A percentile compares a stretch with the other conserved stretches of the same genome.
Conservation (phyloP, 1,140 invertebrate species). For the Leptinotarsa undecemlineata region DNA sequence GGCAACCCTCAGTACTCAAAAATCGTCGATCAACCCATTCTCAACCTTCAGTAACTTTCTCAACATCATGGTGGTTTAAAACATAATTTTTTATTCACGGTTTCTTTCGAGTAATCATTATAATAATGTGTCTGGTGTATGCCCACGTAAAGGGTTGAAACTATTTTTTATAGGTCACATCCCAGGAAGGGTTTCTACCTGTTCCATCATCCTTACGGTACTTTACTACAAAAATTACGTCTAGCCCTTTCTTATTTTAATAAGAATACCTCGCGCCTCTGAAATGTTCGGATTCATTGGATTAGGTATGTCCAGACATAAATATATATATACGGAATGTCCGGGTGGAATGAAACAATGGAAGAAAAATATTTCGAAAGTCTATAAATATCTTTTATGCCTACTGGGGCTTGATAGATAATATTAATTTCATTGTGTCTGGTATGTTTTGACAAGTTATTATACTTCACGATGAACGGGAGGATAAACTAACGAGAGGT, state of each 20-base stretch:
- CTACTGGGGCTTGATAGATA: no score
- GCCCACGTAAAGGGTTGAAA: conserved; percentile 13
- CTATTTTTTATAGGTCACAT: conserved; percentile 22
- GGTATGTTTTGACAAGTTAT: no score
- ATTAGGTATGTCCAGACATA: no score
- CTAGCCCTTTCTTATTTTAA: background rate
- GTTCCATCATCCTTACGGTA: conserved; percentile 5
- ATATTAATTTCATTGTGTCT: no score
- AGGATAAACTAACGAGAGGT: no score
- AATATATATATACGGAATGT: no score
- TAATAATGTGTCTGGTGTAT: conserved; percentile 17
- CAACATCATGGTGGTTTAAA: conserved; percentile 6
- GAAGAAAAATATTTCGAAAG: no score
- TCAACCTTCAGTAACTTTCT: background rate
- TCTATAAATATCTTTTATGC: no score
- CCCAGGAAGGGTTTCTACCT: conserved; percentile 11
- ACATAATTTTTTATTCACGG: conserved; percentile 11
- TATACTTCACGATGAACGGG: no score
- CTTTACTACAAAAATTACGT: conserved; percentile 6
- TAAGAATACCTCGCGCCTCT: background rate
- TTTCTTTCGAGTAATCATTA: conserved; percentile 6
- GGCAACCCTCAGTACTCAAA: background rate
- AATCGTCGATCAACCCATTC: background rate
- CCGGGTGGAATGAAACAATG: no score
- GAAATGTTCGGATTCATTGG: no score